phyloP scores from a whole-genome alignment of 2,888 invertebrate species.

The Fragum fragum region DNA sequence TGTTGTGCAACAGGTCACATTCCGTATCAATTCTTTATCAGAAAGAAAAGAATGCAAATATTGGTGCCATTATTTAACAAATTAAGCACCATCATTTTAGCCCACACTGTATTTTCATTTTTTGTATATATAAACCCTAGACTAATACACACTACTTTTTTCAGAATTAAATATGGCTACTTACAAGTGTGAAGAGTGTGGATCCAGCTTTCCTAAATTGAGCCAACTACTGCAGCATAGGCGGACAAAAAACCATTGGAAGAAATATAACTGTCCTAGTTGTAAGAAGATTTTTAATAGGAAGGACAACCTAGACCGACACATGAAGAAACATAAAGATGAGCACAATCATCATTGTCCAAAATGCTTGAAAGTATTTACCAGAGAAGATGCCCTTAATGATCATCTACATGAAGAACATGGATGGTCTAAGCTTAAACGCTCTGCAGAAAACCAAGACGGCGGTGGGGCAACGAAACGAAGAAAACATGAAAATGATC shows the following conservation, averaged over 20 bases:
- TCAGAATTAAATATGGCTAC: conserved; percentile 34
- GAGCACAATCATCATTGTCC: no score
- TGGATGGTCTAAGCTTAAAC: conserved; percentile 23
- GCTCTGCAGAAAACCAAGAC: conserved; percentile 17
- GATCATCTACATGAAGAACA: conserved; percentile 32
- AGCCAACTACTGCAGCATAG: conserved; percentile 41
- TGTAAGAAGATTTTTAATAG: conserved; percentile 43
- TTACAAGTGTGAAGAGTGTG: conserved; percentile 44
- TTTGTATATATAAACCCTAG: no score
- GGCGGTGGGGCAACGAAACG: conserved; percentile 34
- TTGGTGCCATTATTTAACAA: no score
- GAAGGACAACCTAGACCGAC: conserved; percentile 43
- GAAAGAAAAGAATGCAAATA: no score
- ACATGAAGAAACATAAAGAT: conserved; percentile 31
- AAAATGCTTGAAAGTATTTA: conserved; percentile 39
- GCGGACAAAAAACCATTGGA: conserved; percentile 36
- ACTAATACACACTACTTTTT: no score
- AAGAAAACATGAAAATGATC: conserved; percentile 20
- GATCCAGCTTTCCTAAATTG: no score
- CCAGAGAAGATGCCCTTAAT: conserved; percentile 26
- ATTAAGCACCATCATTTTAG: no score
- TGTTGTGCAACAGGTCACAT: background rate
- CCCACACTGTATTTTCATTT: background rate
- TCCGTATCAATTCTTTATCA: conserved; percentile 24
- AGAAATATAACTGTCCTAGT: conserved; percentile 20